These are phyloP conservation scores for Acanthopagrus latus DNA, from an alignment of 2,797 vertebrate species.

Conservation along the genomic window DNA sequence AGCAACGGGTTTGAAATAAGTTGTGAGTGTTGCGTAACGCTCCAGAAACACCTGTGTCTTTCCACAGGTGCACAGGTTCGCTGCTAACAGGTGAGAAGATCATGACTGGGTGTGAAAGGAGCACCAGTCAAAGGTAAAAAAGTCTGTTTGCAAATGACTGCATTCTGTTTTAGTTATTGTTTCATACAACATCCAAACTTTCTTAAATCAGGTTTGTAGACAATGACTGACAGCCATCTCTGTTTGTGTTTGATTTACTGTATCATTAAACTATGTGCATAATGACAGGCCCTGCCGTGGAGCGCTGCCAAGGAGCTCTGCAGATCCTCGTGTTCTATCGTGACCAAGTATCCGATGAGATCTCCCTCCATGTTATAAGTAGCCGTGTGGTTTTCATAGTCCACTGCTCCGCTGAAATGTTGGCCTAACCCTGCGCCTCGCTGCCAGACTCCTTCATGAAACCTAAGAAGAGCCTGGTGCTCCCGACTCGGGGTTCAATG, in stretches of 20 bases:
- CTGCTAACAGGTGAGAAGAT: too few relatives aligned
- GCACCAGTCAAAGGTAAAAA: too few relatives aligned
- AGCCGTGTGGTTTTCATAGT: constrained; percentile 69
- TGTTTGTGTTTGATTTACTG: constrained; percentile 20
- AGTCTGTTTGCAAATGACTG: too few relatives aligned
- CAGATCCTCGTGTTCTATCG: constrained; percentile 44
- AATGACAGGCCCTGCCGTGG: constrained; percentile 43
- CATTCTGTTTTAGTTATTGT: too few relatives aligned
- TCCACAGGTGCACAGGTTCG: too few relatives aligned
- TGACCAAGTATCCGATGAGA: constrained; percentile 57
- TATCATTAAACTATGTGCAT: constrained; percentile 45
- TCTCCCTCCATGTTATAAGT: constrained; percentile 63
- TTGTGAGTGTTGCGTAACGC: too few relatives aligned
- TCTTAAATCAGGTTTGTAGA: not conserved
- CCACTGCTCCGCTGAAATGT: constrained; percentile 66
- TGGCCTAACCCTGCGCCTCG: constrained; percentile 42
- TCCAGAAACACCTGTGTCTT: too few relatives aligned
- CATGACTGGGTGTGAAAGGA: too few relatives aligned
- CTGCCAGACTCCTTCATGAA: constrained; percentile 60
- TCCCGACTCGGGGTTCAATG: constrained; percentile 49
- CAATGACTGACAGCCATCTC: constrained; percentile 28
- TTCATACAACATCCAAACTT: too few relatives aligned
- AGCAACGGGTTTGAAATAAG: too few relatives aligned
- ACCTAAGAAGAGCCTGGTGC: constrained; percentile 50
- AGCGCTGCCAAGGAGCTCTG: constrained; percentile 37